A percentile compares a stretch with the other conserved stretches of the same genome.
phyloP scores from a whole-genome alignment of 1,140 invertebrate genomes.

The Lepidurus couesii region DNA sequence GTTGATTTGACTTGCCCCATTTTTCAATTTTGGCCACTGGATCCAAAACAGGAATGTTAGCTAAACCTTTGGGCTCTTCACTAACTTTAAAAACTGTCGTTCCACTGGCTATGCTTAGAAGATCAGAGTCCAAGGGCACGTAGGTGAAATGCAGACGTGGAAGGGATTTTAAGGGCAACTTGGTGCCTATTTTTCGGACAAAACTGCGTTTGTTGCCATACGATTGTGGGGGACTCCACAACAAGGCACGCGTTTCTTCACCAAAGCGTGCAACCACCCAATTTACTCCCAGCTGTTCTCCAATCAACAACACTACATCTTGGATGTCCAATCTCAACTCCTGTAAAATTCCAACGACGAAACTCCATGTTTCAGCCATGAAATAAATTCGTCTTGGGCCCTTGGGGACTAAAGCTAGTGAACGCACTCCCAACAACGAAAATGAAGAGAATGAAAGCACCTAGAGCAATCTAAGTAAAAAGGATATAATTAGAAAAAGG shows the following conservation, averaged over 20 bases:
- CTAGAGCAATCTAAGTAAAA: not conserved
- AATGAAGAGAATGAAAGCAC: too few species aligned
- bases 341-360: slow-evolving; percentile 31
- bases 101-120: not conserved
- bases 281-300: slow-evolving; percentile 30
- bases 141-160: slow-evolving; percentile 27
- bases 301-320: slow-evolving; percentile 30
- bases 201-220: slow-evolving; percentile 28
- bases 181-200: slow-evolving; percentile 22
- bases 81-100: not conserved
- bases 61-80: slow-evolving; percentile 25
- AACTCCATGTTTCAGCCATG: slow-evolving; percentile 12
- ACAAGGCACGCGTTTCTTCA: slow-evolving; percentile 17
- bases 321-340: slow-evolving; percentile 31
- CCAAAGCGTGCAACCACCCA: slow-evolving; percentile 9
- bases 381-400: not conserved
- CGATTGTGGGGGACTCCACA: slow-evolving; percentile 12
- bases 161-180: slow-evolving; percentile 28
- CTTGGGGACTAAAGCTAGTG: not conserved
- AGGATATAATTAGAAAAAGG: not conserved
- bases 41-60: slow-evolving; percentile 30
- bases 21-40: slow-evolving; percentile 26
- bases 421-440: not conserved
- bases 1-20: slow-evolving; percentile 27
- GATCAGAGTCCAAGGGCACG: slow-evolving; percentile 8